These are phyloP conservation scores for Epizoanthus ramosus DNA, from an alignment of 92 coral and sea anemone species.

Conservation along the genomic window DNA sequence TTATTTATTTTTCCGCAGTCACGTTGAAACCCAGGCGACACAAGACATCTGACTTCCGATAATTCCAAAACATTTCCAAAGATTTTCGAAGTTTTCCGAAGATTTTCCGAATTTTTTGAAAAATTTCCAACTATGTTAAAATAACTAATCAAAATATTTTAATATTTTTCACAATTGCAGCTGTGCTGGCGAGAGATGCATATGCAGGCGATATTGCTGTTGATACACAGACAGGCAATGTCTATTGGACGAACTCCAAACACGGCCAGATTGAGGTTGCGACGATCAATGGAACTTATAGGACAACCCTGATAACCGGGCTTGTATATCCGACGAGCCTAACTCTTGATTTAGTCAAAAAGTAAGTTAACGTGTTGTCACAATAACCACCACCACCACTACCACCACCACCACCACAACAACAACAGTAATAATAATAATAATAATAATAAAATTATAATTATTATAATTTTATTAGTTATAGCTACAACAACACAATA, in stretches of 20 bases:
- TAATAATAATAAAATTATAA: too few relatives aligned
- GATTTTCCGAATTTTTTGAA: too few relatives aligned
- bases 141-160: background rate
- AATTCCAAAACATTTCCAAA: too few relatives aligned
- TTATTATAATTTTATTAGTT: too few relatives aligned
- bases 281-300: conserved; percentile 1
- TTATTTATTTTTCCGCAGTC: too few relatives aligned
- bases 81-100: too few relatives aligned
- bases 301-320: conserved; percentile 7
- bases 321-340: background rate
- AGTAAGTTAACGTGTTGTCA: conserved; percentile 10
- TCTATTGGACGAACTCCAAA: conserved; percentile 27
- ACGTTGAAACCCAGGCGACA: too few relatives aligned
- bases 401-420: background rate
- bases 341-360: conserved; percentile 18
- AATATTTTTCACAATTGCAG: background rate
- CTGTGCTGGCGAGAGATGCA: conserved; percentile 32
- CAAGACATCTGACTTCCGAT: too few relatives aligned
- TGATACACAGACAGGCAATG: conserved; percentile 15
- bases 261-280: conserved; percentile 16
- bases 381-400: background rate
- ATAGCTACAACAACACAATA: too few relatives aligned
- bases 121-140: too few relatives aligned
- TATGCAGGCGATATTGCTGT: conserved; percentile 26
- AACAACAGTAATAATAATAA: too few relatives aligned